Evolutionary conservation across 2,797 vertebrate species (phyloP).

Genomic region (Acestrorhynchus altus): DNA sequence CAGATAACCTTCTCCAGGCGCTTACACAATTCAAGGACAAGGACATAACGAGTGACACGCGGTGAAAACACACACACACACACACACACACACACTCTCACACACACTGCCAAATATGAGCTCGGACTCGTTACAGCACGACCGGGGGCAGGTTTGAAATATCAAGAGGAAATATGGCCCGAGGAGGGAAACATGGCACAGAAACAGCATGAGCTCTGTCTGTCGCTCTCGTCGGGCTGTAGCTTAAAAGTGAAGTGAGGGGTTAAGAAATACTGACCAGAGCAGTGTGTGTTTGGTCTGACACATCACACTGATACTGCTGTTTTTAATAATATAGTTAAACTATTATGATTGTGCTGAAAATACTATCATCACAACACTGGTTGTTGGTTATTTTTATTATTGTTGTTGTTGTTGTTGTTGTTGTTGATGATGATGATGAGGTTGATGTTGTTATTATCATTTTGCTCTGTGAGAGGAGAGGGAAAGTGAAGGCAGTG

Average conservation of each 20-base stretch:
- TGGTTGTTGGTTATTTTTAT: not conserved
- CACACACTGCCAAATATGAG: constrained; percentile 40
- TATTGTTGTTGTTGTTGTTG: not conserved
- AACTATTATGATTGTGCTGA: too few relatives aligned
- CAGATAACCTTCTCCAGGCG: constrained; percentile 82
- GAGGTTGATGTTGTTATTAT: constrained; percentile 21
- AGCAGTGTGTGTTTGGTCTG: too few relatives aligned
- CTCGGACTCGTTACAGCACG: not conserved
- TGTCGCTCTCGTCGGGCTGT: too few relatives aligned
- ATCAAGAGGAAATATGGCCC: too few relatives aligned
- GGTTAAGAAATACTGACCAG: too few relatives aligned
- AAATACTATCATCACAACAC: too few relatives aligned
- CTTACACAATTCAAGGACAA: constrained; percentile 83
- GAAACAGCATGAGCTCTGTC: too few relatives aligned
- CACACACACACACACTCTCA: constrained; percentile 15
- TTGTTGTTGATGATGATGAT: not conserved
- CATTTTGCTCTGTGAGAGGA: not conserved
- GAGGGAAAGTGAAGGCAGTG: constrained; percentile 64
- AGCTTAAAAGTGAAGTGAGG: too few relatives aligned
- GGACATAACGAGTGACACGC: constrained; percentile 68
- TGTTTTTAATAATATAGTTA: too few relatives aligned
- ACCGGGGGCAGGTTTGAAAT: not conserved
- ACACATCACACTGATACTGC: too few relatives aligned
- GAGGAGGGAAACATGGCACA: too few relatives aligned
- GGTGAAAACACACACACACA: too few relatives aligned